Percentiles rank a stretch among this genome's conserved stretches.
These are phyloP conservation scores for Tetramorium alpestre DNA, from an alignment of 1,140 invertebrate genomes.

Conservation along the genomic window DNA sequence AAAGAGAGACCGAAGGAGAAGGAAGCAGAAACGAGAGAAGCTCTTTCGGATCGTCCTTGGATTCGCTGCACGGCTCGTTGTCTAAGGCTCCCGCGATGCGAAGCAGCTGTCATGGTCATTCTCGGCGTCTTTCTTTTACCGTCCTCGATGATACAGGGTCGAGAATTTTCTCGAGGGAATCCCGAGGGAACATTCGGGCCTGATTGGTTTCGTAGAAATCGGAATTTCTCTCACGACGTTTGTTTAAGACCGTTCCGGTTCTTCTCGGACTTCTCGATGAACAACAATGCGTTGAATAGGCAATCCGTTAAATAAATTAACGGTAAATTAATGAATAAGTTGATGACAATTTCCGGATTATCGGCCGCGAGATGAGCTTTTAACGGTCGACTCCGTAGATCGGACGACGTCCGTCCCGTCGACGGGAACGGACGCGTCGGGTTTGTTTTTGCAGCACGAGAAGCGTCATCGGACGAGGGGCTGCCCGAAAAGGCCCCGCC, in stretches of 20 bases:
- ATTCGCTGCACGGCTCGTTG: conserved; percentile 39
- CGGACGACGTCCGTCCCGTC: not conserved
- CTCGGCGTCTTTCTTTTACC: conserved; percentile 33
- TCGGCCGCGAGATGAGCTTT: not conserved
- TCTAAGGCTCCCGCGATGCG: conserved; percentile 55
- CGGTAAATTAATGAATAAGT: not conserved
- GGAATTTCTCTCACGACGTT: not conserved
- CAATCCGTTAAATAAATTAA: not conserved
- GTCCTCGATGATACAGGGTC: not conserved
- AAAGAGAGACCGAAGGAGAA: not conserved
- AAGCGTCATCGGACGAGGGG: conserved; percentile 1
- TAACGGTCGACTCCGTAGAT: not conserved
- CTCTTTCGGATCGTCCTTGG: conserved; percentile 41
- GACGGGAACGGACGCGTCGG: not conserved
- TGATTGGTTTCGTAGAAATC: not conserved
- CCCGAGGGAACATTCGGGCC: not conserved
- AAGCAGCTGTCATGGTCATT: conserved; percentile 65
- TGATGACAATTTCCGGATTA: not conserved
- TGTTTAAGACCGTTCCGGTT: not conserved
- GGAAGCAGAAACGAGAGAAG: not conserved
- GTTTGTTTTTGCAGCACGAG: conserved; percentile 59
- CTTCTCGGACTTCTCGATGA: too few relatives aligned
- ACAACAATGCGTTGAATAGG: not conserved
- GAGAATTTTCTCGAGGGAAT: not conserved
- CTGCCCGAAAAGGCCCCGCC: conserved; percentile 32